Percentiles rank a stretch among this genome's conserved stretches.
Evolutionary conservation across 2,797 vertebrate genomes (phyloP).

Genomic region (Linurgus olivaceus): DNA sequence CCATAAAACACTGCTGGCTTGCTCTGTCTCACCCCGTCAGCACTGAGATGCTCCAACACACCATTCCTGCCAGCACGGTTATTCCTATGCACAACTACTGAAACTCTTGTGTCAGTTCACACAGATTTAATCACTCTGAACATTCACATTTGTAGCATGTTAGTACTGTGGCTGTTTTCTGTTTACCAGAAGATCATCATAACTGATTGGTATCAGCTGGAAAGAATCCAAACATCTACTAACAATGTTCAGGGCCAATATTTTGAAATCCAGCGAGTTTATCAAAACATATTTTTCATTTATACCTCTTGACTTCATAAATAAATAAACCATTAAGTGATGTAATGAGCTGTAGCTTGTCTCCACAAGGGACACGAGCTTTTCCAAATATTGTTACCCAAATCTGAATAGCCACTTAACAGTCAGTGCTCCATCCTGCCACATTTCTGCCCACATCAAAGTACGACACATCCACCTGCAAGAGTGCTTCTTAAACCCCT

Average conservation of each 20-base stretch:
- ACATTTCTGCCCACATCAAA: neutral
- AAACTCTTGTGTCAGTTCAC: neutral
- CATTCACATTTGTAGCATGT: neutral
- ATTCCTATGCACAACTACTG: neutral
- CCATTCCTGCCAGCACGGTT: fast-evolving
- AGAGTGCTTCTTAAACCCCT: neutral
- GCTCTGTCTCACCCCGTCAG: fast-evolving
- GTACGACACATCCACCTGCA: neutral
- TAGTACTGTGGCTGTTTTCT: neutral
- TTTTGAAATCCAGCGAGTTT: constrained; percentile 15
- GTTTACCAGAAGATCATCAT: neutral
- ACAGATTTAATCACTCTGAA: neutral
- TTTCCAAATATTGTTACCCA: neutral
- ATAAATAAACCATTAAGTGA: neutral
- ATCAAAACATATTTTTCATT: constrained; percentile 20
- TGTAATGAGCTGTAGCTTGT: neutral
- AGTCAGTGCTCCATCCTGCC: neutral
- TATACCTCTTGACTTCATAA: neutral
- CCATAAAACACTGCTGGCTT: neutral
- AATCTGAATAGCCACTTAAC: neutral
- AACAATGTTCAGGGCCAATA: neutral
- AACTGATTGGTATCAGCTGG: neutral
- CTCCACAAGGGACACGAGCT: neutral
- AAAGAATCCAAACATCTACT: neutral
- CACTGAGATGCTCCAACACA: neutral